phyloP scores from a whole-genome alignment of 2,888 invertebrate species.

The Camponotus fellah region DNA sequence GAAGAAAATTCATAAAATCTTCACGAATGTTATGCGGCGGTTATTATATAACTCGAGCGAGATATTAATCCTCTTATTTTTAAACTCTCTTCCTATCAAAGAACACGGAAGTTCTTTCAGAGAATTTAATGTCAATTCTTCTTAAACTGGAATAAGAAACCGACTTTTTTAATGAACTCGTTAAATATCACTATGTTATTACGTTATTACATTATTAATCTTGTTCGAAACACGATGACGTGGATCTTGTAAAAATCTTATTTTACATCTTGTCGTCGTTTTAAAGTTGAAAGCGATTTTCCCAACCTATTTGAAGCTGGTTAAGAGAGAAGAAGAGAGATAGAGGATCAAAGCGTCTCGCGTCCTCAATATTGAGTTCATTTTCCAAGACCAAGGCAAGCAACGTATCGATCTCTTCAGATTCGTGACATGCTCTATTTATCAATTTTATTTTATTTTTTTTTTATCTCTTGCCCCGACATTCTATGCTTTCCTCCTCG shows the following conservation, averaged over 20 bases:
- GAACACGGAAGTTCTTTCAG: constrained; percentile 22
- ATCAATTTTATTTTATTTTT: constrained; percentile 27
- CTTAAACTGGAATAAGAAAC: constrained; percentile 17
- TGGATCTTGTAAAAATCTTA: constrained; percentile 38
- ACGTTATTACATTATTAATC: constrained; percentile 47
- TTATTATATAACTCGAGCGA: constrained; percentile 11
- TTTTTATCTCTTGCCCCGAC: not conserved
- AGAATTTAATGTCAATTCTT: constrained; percentile 38
- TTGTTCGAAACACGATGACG: constrained; percentile 32
- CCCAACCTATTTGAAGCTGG: constrained; percentile 47
- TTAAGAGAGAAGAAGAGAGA: not conserved
- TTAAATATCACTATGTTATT: constrained; percentile 32
- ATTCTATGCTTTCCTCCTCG: not conserved
- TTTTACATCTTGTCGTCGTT: constrained; percentile 47
- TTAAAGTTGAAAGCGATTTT: constrained; percentile 51
- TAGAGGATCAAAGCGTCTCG: constrained; percentile 47
- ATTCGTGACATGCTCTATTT: constrained; percentile 25
- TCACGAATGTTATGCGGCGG: not conserved
- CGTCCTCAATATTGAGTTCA: constrained; percentile 52
- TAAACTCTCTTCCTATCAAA: constrained; percentile 33
- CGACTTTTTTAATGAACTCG: constrained; percentile 44
- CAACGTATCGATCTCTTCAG: constrained; percentile 37
- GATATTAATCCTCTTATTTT: constrained; percentile 50
- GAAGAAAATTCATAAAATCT: constrained; percentile 10
- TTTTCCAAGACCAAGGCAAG: constrained; percentile 49